Evolutionary conservation across 2,888 invertebrate species (phyloP), one percentile per base, ranked within the genome.

Genomic region (Lasioglossum figueresi): DNA sequence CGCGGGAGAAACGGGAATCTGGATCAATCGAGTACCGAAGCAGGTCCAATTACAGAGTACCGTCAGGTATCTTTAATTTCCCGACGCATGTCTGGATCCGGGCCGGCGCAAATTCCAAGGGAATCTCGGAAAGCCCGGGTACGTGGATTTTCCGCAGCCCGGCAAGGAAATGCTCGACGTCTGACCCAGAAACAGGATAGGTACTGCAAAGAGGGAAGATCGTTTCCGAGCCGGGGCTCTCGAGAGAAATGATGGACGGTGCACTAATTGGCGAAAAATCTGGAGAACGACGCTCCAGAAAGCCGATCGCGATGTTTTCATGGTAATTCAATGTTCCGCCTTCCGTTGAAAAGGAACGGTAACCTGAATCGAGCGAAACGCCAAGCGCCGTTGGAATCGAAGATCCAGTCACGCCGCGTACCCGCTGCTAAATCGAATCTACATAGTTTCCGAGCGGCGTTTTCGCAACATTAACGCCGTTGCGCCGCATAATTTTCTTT

Each of bases 401-500:
- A 40, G 70, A 37, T 68, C 23, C 63, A 71, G 43, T 48, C 76
- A 66, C 23, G 63, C 56, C 52, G 78, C 68, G 75, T 59, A 79
- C 80, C 80, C 82, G 86, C 83, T 63, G 89, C n/a, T 86, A 91
- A 93, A 93, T 93, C 91, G 91, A 92, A 90, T 93, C 91, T 84
- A 91, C 88, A 91, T 89, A 90, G 89, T 91, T 93, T 91, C 88
- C 88, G 37, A 91, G 91, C 90, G 88, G 92, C 56, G 56, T 94
- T 93, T 93, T 93, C 93, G 94, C 92, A 92, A 93, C 94, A 93
- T 93, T 94, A 93, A 90, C 93, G 89, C 87, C 88, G 92, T 86
- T 90, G 91, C 90, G 52, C 87, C 92, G 92, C 91, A 93, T 93
- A 93, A 93, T 93, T 94, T 93, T 94, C 92, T 94, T 93, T 92